These are phyloP conservation scores for Psilopsiagon aurifrons DNA, from an alignment of 2,113 vertebrate species.

Conservation along the genomic window DNA sequence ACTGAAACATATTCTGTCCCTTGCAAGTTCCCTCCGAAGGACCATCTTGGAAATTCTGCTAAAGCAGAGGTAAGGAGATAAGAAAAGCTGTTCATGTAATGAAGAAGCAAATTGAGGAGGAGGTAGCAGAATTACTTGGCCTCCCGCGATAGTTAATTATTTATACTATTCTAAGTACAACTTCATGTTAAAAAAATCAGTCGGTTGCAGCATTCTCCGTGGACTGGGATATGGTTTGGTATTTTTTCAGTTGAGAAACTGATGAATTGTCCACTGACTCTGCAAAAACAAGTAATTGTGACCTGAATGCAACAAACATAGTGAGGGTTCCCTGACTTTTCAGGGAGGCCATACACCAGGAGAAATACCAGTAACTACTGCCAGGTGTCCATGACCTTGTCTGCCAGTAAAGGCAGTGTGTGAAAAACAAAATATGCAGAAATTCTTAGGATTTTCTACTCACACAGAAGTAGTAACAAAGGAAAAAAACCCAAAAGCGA, in stretches of 20 bases:
- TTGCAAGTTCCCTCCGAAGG: background rate
- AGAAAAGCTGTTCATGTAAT: background rate
- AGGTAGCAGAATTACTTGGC: background rate
- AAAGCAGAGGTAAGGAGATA: background rate
- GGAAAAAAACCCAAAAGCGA: background rate
- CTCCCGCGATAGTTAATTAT: background rate
- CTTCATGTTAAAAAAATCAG: background rate
- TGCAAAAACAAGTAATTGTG: background rate
- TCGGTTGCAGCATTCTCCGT: background rate
- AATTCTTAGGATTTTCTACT: background rate
- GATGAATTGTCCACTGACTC: no score
- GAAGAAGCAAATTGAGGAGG: background rate
- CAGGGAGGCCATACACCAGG: background rate
- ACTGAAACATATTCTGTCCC: background rate
- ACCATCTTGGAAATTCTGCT: background rate
- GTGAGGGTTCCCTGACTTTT: background rate
- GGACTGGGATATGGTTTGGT: background rate
- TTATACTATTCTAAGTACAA: background rate
- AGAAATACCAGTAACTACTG: background rate
- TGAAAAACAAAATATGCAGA: background rate
- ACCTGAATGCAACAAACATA: background rate
- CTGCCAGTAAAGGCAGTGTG: background rate
- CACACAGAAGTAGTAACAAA: background rate
- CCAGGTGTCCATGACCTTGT: background rate
- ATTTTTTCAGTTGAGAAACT: background rate